These are phyloP conservation scores for Halcyon chelicuti DNA, from an alignment of 2,797 vertebrate species.

Conservation along the genomic window DNA sequence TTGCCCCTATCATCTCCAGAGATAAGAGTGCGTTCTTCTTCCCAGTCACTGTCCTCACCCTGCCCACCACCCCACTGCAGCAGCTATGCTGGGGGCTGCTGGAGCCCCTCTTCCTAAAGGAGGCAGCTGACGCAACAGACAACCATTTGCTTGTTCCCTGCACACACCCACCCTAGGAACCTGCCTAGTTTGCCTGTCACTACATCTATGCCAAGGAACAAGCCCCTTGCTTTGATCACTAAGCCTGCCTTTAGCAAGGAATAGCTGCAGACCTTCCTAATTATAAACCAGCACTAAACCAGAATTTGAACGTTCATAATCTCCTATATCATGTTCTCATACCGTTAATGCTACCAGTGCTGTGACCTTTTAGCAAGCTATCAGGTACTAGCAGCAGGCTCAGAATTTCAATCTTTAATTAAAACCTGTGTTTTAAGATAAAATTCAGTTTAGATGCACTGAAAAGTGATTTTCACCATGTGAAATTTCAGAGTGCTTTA, in stretches of 20 bases:
- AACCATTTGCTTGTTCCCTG: neutral
- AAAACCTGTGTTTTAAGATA: constrained; percentile 65
- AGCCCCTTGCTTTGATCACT: neutral
- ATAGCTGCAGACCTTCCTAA: neutral
- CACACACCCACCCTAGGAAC: neutral
- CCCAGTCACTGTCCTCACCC: rapidly evolving
- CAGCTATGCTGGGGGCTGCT: neutral
- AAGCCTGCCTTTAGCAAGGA: neutral
- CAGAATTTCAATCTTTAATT: constrained; percentile 62
- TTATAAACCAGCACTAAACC: neutral
- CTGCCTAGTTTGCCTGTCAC: neutral
- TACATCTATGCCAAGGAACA: rapidly evolving
- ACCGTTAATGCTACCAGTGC: constrained; percentile 16
- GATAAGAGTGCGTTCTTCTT: rapidly evolving
- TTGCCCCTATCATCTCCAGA: neutral
- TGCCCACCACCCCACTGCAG: neutral
- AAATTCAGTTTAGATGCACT: constrained; percentile 30
- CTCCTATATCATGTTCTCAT: constrained; percentile 33
- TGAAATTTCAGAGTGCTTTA: constrained; percentile 29
- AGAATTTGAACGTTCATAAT: constrained; percentile 9
- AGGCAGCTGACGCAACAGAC: neutral
- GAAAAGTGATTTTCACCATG: constrained; percentile 44
- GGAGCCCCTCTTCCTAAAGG: neutral
- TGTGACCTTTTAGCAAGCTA: constrained; percentile 63
- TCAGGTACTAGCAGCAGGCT: constrained; percentile 43